These are phyloP conservation scores for Elanoides forficatus DNA, from an alignment of 2,113 vertebrate genomes.

Conservation along the genomic window DNA sequence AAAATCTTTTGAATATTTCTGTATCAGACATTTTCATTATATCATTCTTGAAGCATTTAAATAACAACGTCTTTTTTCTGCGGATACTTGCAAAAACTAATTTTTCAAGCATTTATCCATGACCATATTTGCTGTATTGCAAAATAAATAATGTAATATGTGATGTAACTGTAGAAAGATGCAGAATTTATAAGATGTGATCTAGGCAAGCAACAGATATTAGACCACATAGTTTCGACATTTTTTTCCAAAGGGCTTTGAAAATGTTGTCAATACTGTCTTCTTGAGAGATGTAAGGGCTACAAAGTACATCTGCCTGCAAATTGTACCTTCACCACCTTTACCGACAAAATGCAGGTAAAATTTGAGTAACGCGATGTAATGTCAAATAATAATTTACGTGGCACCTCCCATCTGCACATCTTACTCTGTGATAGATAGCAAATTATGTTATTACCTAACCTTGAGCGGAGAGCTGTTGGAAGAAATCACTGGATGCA, in stretches of 20 bases:
- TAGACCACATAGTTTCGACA: not conserved
- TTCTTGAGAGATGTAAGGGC: not conserved
- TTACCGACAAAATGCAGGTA: not conserved
- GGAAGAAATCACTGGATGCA: not conserved
- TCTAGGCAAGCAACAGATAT: not conserved
- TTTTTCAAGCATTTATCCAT: not conserved
- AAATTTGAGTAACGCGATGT: not conserved
- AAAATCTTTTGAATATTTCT: not conserved
- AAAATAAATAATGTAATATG: slow-evolving; percentile 1
- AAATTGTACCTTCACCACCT: not conserved
- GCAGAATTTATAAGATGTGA: not conserved
- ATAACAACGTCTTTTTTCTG: not conserved
- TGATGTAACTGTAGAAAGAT: slow-evolving; percentile 18
- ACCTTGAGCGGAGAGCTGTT: not conserved
- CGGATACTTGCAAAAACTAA: not conserved
- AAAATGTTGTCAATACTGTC: not conserved
- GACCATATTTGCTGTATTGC: not conserved
- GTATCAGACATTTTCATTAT: not conserved
- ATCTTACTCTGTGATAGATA: rapidly evolving
- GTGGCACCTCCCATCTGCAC: not conserved
- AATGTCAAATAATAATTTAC: not conserved
- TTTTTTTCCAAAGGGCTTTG: slow-evolving; percentile 2
- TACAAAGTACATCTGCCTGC: not conserved
- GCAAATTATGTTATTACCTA: rapidly evolving
- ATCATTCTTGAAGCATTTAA: not conserved